Evolutionary conservation across 2,113 vertebrate species (phyloP).

Genomic region (Lanius collurio): DNA sequence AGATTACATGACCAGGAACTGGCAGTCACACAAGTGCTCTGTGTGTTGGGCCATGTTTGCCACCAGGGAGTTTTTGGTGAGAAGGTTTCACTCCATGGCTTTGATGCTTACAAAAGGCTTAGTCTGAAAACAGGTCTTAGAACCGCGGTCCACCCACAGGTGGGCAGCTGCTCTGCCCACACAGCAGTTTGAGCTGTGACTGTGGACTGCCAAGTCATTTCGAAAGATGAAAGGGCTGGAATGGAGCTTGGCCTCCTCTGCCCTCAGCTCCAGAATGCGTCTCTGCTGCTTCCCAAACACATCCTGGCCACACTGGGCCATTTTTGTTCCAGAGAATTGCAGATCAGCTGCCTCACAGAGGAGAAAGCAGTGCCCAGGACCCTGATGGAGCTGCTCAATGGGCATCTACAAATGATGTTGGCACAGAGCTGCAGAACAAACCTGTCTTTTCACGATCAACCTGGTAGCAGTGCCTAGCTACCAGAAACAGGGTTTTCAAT

Average conservation of each 20-base stretch:
- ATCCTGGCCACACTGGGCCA: background rate
- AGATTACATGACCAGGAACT: background rate
- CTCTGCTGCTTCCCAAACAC: background rate
- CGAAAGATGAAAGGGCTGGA: background rate
- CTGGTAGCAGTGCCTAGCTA: background rate
- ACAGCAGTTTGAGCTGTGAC: background rate
- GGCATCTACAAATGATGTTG: background rate
- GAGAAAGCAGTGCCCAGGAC: background rate
- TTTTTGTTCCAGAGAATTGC: background rate
- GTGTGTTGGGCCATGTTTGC: background rate
- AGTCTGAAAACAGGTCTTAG: background rate
- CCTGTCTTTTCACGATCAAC: background rate
- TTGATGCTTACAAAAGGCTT: background rate
- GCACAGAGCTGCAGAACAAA: background rate
- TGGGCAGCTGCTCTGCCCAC: background rate
- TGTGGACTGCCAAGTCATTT: background rate
- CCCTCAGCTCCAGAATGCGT: background rate
- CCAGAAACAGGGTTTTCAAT: background rate
- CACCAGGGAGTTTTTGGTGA: background rate
- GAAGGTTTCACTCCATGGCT: background rate
- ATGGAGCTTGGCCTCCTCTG: background rate
- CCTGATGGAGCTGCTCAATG: background rate
- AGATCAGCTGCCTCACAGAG: background rate
- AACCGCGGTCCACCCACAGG: background rate
- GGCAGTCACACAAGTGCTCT: background rate